phyloP scores from a whole-genome alignment of 2,888 invertebrate species.

The Unio delphinus region DNA sequence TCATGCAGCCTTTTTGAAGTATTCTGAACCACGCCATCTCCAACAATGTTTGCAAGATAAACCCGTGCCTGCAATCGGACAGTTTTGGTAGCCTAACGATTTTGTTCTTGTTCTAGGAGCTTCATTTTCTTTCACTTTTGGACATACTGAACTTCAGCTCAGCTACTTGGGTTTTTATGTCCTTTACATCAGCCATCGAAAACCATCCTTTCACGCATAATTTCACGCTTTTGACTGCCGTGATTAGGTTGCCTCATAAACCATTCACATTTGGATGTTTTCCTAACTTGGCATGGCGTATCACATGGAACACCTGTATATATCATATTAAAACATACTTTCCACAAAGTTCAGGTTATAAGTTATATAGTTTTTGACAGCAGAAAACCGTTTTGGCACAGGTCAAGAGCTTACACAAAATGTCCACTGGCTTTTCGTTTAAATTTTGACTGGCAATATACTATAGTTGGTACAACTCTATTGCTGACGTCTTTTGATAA shows the following conservation, averaged over 20 bases:
- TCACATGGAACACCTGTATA: conserved; percentile 1
- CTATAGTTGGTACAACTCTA: background rate
- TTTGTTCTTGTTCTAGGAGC: background rate
- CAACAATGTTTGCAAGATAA: background rate
- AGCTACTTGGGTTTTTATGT: background rate
- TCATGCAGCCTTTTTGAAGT: too few species aligned
- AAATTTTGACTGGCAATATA: too few species aligned
- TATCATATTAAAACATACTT: background rate
- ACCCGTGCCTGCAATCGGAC: background rate
- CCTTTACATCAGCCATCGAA: background rate
- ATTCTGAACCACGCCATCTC: too few species aligned
- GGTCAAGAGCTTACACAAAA: background rate
- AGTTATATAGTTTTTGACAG: background rate
- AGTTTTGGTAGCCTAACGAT: background rate
- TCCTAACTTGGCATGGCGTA: background rate
- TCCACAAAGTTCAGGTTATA: background rate
- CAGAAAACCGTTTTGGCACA: conserved; percentile 3
- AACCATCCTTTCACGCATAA: background rate
- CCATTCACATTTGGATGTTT: too few species aligned
- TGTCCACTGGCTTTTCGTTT: background rate
- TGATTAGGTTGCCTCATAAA: too few species aligned
- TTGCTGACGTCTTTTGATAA: background rate
- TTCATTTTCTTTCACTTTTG: background rate
- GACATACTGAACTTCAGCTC: background rate
- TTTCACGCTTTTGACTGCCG: background rate